A percentile compares a stretch with the other conserved stretches of the same genome.
Conservation (phyloP, 2,888 invertebrate genomes). For the Platynereis dumerilii region DNA sequence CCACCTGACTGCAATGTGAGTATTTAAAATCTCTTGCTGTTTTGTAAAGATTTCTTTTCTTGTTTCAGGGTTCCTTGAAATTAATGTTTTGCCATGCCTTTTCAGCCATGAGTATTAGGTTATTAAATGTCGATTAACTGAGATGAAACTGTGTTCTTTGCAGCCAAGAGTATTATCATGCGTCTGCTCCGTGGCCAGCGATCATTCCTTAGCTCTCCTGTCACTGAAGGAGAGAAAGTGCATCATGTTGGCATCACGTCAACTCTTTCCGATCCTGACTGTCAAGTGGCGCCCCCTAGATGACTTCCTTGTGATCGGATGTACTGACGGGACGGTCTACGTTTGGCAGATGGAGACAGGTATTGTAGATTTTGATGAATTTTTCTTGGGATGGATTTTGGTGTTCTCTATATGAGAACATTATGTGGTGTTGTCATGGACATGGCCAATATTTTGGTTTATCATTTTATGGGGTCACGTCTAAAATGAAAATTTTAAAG, state of each 20-base stretch:
- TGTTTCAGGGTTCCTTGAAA: no score
- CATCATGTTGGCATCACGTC: slow-evolving; percentile 89
- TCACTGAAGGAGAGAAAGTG: slow-evolving; percentile 93
- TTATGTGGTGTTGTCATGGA: background rate
- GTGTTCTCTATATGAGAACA: background rate
- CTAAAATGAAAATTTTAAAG: no score
- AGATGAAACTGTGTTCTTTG: no score
- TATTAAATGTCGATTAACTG: no score
- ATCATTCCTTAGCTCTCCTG: slow-evolving; percentile 94
- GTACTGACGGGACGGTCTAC: slow-evolving; percentile 96
- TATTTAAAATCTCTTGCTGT: no score
- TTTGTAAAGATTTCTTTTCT: no score
- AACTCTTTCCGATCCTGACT: slow-evolving; percentile 92
- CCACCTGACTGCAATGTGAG: slow-evolving; percentile 77
- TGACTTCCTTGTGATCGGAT: slow-evolving; percentile 96
- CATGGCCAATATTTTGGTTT: background rate
- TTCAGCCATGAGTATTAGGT: no score
- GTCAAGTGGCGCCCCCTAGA: slow-evolving; percentile 97
- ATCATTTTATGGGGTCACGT: background rate
- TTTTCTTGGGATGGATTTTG: background rate
- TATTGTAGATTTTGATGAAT: no score
- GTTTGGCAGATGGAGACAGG: slow-evolving; percentile 99
- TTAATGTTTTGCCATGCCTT: no score
- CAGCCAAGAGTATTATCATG: slow-evolving; percentile 91
- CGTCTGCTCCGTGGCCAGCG: slow-evolving; percentile 94